A percentile compares a stretch with the other conserved stretches of the same genome.
phyloP scores from a whole-genome alignment of 2,113 vertebrate genomes.

The Trinectes maculatus region DNA sequence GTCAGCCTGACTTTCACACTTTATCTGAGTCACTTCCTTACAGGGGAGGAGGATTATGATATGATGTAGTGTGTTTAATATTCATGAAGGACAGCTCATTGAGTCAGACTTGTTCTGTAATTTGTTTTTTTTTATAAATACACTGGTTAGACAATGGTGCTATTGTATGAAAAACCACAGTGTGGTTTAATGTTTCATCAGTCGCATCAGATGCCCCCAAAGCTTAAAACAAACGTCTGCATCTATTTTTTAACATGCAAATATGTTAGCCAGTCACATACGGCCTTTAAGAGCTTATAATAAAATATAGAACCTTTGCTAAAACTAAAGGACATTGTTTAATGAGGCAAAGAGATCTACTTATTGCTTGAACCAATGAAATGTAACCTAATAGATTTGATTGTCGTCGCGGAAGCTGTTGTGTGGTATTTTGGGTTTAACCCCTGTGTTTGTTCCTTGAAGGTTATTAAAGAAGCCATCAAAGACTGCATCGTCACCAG shows the following conservation, averaged over 20 bases:
- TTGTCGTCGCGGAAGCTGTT: no score
- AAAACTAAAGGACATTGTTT: not conserved
- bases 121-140: not conserved
- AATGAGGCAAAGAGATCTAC: no score
- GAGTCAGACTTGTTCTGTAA: not conserved
- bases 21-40: conserved; percentile 56
- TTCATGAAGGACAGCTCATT: conserved; percentile 14
- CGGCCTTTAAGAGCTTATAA: no score
- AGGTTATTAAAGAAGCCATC: conserved; percentile 93
- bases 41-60: conserved; percentile 11
- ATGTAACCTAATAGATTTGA: no score
- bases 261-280: no score
- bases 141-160: not conserved
- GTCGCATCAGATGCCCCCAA: not conserved
- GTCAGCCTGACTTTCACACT: conserved; percentile 50
- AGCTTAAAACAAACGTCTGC: no score
- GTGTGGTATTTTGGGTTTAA: not conserved
- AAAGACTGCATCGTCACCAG: conserved; percentile 88
- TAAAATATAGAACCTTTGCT: no score
- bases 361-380: no score
- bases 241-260: no score
- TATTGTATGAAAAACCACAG: not conserved
- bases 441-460: conserved; percentile 7
- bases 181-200: not conserved
- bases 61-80: conserved; percentile 9